Percentiles rank a stretch among this genome's conserved stretches.
Conservation (phyloP, 2,113 vertebrate species). For the Myocastor coypus region DNA sequence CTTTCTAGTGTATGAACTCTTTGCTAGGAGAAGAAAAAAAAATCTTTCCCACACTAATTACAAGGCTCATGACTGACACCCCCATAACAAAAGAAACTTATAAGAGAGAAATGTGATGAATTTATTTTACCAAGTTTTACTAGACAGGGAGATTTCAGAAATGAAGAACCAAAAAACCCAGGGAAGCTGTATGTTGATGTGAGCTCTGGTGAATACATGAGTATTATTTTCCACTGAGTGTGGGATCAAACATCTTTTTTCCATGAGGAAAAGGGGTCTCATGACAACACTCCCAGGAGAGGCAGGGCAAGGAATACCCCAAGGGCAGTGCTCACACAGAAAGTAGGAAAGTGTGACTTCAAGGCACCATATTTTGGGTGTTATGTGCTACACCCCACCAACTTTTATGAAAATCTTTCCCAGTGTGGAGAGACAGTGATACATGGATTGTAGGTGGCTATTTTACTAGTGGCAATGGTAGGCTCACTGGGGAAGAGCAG, state of each 20-base stretch:
- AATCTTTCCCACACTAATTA: neutral
- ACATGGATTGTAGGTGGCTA: neutral
- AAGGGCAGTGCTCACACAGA: neutral
- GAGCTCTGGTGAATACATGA: neutral
- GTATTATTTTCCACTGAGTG: no score
- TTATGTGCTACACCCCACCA: neutral
- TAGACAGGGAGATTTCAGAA: neutral
- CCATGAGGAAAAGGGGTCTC: no score
- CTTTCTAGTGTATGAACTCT: conserved; percentile 16
- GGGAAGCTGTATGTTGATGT: neutral
- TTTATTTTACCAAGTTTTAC: neutral
- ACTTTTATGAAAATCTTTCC: neutral
- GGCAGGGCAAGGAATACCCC: neutral
- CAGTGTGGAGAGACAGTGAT: neutral
- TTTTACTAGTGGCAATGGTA: neutral
- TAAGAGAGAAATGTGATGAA: neutral
- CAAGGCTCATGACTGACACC: neutral
- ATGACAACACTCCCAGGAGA: neutral
- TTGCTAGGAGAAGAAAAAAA: neutral
- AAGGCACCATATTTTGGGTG: neutral
- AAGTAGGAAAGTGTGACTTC: neutral
- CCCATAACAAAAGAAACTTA: neutral
- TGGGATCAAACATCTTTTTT: neutral
- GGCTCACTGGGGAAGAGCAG: neutral
- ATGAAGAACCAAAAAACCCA: neutral